Evolutionary conservation across 2,113 vertebrate species (phyloP), one percentile per base, ranked within the genome.

Genomic region (Corythornis madagascariensis): DNA sequence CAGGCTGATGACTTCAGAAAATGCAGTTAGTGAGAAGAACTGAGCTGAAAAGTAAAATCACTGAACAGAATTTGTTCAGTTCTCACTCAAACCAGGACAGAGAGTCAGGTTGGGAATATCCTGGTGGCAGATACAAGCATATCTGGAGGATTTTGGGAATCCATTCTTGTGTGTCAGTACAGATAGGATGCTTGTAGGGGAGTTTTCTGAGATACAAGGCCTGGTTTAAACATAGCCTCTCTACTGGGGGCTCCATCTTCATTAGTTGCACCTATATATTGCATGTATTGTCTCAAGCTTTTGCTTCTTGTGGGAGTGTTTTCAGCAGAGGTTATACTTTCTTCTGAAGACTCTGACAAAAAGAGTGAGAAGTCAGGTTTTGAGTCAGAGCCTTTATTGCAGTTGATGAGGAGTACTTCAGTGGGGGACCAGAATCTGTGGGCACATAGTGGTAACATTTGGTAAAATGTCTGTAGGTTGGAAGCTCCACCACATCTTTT

Each of bases 211-310:
- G 28, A 9, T 48, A 4, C 0, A 2, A 43, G 17, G 55, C n/a
- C 40, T 57, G 10, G 13, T 45, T 63, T 83, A 43, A 83, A 26
- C 25, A n/a, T 2, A 26, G 60, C 13, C 15, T 31, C 10, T 45
- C 26, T 57, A 1, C 5, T 5, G 26, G 24, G 18, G 8, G 3
- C 9, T 35, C 21, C 6, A 4, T 60, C 13, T 48, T 42, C 19
- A 9, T 6, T 43, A 40, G 17, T 40, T 53, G 21, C 16, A 45
- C 4, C 12, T 53, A 0, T 22, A 1, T 17, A 1, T 25, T 35
- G 5, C 0, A 10, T 16, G 18, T 4, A 5, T 7, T 42, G 33
- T 76, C 24, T 83, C 59, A 11, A 33, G 3, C 6, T 38, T 38
- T 9, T 53, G 25, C 11, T 74, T 9, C 20, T 60, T 70, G 20